phyloP scores from a whole-genome alignment of 2,113 vertebrate species.

The Salvelinus namaycush region DNA sequence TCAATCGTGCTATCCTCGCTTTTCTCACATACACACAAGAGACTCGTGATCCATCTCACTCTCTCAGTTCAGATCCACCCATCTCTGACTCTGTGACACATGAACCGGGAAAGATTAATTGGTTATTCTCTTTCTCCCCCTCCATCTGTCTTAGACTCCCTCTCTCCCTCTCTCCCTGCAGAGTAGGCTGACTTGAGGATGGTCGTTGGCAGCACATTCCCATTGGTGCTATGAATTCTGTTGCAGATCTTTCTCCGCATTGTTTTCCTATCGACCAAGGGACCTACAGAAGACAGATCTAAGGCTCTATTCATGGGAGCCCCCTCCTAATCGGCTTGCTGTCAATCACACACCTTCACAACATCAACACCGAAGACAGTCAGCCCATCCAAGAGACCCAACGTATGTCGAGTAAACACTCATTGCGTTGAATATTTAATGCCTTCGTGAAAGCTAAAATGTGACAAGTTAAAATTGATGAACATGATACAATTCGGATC shows the following conservation, averaged over 20 bases:
- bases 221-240: conserved; percentile 36
- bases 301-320: conserved; percentile 28
- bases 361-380: conserved; percentile 13
- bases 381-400: conserved; percentile 14
- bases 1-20: neutral
- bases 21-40: neutral
- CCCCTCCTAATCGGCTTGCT: conserved; percentile 18
- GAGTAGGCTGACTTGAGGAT: conserved; percentile 28
- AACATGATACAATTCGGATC: conserved; percentile 22
- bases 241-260: conserved; percentile 10
- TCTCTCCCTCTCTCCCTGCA: neutral
- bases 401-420: neutral
- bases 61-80: conserved; percentile 21
- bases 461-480: neutral
- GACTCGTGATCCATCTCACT: conserved; percentile 34
- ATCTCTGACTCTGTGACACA: too few relatives aligned
- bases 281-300: conserved; percentile 30
- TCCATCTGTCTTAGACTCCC: neutral
- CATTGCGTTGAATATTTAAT: conserved; percentile 27
- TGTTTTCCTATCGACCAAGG: neutral
- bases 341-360: conserved; percentile 26
- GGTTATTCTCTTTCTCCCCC: neutral
- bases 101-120: too few relatives aligned
- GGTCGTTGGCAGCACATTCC: conserved; percentile 4
- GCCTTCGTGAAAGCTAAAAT: neutral